Evolutionary conservation across 2,113 vertebrate species (phyloP).

Genomic region (Monopterus albus): DNA sequence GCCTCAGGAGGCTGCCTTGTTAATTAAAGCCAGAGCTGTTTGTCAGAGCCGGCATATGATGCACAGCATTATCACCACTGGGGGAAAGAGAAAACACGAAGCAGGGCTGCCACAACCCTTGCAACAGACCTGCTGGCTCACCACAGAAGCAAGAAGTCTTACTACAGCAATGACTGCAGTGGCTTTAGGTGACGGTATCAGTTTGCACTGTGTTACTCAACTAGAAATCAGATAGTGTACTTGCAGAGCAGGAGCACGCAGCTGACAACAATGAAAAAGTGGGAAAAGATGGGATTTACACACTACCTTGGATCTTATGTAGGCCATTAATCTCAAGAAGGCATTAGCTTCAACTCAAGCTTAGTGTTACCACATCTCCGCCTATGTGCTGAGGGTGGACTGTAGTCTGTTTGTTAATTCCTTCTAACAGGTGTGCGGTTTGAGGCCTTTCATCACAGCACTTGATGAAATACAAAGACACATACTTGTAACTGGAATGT

Average conservation of each 20-base stretch:
- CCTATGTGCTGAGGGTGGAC: neutral
- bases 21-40: slow-evolving; percentile 77
- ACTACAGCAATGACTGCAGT: slow-evolving; percentile 31
- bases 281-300: neutral
- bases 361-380: neutral
- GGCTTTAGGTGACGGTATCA: slow-evolving; percentile 42
- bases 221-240: slow-evolving; percentile 14
- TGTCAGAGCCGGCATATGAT: slow-evolving; percentile 68
- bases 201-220: slow-evolving; percentile 39
- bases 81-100: slow-evolving; percentile 60
- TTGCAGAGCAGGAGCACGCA: slow-evolving; percentile 7
- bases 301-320: neutral
- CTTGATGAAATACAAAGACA: slow-evolving; percentile 48
- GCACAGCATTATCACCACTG: slow-evolving; percentile 57
- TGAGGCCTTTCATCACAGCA: slow-evolving; percentile 24
- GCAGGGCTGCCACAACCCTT: slow-evolving; percentile 58
- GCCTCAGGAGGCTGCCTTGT: slow-evolving; percentile 64
- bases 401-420: neutral
- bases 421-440: neutral
- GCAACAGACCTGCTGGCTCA: slow-evolving; percentile 71
- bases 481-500: slow-evolving; percentile 46
- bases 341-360: neutral
- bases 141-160: slow-evolving; percentile 54
- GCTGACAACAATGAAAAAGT: neutral
- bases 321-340: neutral